These are phyloP conservation scores for Lepus europaeus DNA, from an alignment of 2,113 vertebrate genomes.

Conservation along the genomic window DNA sequence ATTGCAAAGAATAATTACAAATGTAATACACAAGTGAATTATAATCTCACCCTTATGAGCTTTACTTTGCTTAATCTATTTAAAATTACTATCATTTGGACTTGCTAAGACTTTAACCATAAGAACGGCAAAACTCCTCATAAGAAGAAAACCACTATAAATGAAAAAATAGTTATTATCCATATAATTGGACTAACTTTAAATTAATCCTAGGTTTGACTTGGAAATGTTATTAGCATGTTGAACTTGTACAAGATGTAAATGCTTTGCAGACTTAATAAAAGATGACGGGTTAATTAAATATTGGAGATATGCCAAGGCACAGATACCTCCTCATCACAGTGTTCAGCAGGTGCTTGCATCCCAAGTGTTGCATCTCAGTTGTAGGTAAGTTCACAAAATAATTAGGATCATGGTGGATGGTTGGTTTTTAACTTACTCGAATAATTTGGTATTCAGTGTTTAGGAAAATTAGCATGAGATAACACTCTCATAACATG, in stretches of 20 bases:
- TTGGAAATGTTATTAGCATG: constrained; percentile 41
- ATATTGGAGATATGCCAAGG: constrained; percentile 77
- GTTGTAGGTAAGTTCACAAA: constrained; percentile 82
- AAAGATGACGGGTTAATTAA: constrained; percentile 86
- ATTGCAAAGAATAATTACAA: background rate
- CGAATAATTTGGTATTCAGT: constrained; percentile 43
- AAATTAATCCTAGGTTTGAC: constrained; percentile 32
- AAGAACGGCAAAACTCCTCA: background rate
- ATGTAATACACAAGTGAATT: background rate
- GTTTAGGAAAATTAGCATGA: constrained; percentile 66
- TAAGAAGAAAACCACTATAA: background rate
- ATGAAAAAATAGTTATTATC: background rate
- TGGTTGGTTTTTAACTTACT: constrained; percentile 64
- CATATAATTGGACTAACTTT: constrained; percentile 23
- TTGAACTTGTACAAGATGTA: constrained; percentile 75
- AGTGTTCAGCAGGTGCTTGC: constrained; percentile 67
- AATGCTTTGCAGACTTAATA: constrained; percentile 68
- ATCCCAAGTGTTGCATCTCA: constrained; percentile 62
- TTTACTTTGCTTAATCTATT: background rate
- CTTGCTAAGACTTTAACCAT: background rate
- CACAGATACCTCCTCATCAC: constrained; percentile 61
- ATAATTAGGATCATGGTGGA: constrained; percentile 80
- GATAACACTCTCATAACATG: constrained; percentile 51
- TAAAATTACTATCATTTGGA: background rate
- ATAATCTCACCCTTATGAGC: background rate